These are phyloP conservation scores for Poeciliopsis occidentalis DNA, from an alignment of 2,113 vertebrate genomes.

Conservation along the genomic window DNA sequence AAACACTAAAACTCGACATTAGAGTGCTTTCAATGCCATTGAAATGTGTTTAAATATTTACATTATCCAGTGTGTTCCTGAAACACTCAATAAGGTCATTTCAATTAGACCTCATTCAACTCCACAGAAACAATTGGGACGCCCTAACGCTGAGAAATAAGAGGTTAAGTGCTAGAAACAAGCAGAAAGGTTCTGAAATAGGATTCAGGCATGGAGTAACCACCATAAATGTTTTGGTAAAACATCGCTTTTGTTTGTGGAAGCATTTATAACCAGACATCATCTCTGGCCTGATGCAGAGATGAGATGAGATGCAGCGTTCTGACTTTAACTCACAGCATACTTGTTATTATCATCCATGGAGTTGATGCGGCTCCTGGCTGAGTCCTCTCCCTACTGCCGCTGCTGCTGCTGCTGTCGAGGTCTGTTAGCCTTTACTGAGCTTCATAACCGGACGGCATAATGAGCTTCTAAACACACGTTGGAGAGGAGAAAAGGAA, in stretches of 20 bases:
- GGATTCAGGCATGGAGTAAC: no score
- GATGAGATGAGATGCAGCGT: not conserved
- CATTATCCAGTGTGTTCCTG: not conserved
- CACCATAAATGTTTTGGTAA: no score
- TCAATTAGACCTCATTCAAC: not conserved
- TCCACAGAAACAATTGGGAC: no score
- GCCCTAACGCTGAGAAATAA: no score
- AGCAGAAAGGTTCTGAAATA: no score
- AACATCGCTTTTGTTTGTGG: not conserved
- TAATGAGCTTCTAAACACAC: conserved; percentile 77
- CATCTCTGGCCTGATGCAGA: not conserved
- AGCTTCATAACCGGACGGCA: conserved; percentile 63
- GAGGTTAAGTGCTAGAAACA: no score
- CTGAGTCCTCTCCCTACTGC: conserved; percentile 53
- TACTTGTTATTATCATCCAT: conserved; percentile 34
- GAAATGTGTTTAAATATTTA: not conserved
- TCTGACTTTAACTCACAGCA: conserved; percentile 3
- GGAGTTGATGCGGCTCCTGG: conserved; percentile 41
- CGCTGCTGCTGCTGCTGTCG: conserved; percentile 52
- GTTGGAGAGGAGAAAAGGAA: conserved; percentile 48
- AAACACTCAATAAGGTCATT: not conserved
- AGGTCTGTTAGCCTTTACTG: conserved; percentile 75
- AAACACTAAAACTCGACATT: no score
- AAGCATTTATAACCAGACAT: not conserved
- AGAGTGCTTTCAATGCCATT: not conserved